Evolutionary conservation across 2,797 vertebrate genomes (phyloP).

Genomic region (Microctenopoma stevenorrisi): DNA sequence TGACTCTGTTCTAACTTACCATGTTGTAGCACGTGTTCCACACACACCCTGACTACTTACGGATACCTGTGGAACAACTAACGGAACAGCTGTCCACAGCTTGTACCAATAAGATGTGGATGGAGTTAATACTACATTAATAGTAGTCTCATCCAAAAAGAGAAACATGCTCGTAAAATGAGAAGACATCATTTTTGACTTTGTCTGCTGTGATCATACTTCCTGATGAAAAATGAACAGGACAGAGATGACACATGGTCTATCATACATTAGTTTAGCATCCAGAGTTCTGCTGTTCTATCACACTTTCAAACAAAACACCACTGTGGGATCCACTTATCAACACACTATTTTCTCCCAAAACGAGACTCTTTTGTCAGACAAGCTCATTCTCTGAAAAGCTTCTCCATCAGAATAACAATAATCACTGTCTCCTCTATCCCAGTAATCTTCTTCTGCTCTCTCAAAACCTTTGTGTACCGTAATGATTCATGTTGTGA

Average conservation of each 20-base stretch:
- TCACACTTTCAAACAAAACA: not conserved
- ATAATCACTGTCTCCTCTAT: constrained; percentile 2
- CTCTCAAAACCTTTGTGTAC: constrained; percentile 20
- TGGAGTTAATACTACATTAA: no score
- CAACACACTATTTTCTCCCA: constrained; percentile 10
- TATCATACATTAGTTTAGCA: not conserved
- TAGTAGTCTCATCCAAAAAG: not conserved
- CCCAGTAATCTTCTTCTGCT: constrained; percentile 16
- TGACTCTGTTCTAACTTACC: not conserved
- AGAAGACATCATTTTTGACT: not conserved
- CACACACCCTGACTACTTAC: not conserved
- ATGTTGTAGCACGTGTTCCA: not conserved
- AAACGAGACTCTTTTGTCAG: constrained; percentile 31
- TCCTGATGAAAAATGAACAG: not conserved
- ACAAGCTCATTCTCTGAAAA: constrained; percentile 15
- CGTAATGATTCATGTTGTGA: constrained; percentile 34
- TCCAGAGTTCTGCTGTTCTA: not conserved
- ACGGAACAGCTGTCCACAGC: no score
- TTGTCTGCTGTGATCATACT: not conserved
- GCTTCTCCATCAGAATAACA: constrained; percentile 21
- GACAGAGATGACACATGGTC: not conserved
- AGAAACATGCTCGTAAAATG: not conserved
- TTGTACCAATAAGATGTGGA: no score
- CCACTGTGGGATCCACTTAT: constrained; percentile 7
- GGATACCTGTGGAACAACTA: no score